Base-by-base conservation (phyloP, 2,888 invertebrate species). In the Silvanus unidentatus region DNA sequence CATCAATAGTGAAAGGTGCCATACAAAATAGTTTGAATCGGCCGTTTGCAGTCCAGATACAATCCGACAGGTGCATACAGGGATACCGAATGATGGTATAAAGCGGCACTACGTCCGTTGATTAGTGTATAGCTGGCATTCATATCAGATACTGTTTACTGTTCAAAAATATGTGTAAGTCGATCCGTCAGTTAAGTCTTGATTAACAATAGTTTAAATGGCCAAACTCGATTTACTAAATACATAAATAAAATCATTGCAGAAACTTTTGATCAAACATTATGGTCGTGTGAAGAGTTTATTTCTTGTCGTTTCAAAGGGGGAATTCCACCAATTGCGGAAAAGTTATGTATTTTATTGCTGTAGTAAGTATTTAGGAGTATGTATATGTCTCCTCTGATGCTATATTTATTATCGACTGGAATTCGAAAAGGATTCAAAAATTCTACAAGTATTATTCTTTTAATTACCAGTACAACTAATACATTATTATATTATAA, bases 1-100 rank as follows among this genome's bases (percentile, higher is more conserved):
- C 59, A 65, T 66, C 65, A 65, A 47, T 52, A 52, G 60, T 64
- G 65, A 66, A 64, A 65, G 66, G 64, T 64, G 63, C 57, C 65
- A 63, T 63, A 62, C 61, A 64, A 64, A 65, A 65, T 62, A 62
- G 60, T 60, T 57, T 58, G 62, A 60, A 60, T 40, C 47, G 43
- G 50, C 52, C 52, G 45, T 52, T 47, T 44, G 47, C 45, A 44
- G 41, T 51, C 50, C 56, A 54, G 63, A 64, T 64, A 63, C 51
- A 52, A 62, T 60, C 59, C 60, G 63, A 63, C 63, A 59, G 55
- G 59, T 50, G 53, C 49, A 49, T 49, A 48, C 37, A 16, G 16
- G 37, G 15, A 8, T 8, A 5, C 32, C 4, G 14, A 37, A 12
- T 37, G 37, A 37, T 37, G 11, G n/a, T 37, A 16, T 37, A 58